Conservation (phyloP, 1,140 invertebrate genomes). For the Pseudomyrmex pallidus region DNA sequence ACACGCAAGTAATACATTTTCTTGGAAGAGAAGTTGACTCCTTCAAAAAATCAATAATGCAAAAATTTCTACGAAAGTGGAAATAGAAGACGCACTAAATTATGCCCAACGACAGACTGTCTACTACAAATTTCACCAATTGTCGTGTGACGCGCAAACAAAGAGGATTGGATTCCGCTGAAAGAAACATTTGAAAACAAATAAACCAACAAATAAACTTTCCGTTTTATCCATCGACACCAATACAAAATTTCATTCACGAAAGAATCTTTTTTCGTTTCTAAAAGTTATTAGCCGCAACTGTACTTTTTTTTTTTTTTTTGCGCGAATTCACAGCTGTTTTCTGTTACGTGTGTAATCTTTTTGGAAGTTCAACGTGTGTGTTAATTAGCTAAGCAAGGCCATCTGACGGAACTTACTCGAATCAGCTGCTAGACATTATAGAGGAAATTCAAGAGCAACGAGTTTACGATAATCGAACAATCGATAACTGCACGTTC, state of each 20-base stretch:
- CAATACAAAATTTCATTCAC: too few relatives aligned
- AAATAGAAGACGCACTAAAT: not conserved
- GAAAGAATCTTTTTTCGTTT: too few relatives aligned
- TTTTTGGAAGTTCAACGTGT: too few relatives aligned
- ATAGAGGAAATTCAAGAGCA: not conserved
- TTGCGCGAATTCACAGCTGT: too few relatives aligned
- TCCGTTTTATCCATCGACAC: too few relatives aligned
- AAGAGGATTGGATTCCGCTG: not conserved
- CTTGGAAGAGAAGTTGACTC: not conserved
- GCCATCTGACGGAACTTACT: constrained; percentile 5
- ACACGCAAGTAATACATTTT: constrained; percentile 4
- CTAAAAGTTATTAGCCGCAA: too few relatives aligned
- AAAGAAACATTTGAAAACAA: too few relatives aligned
- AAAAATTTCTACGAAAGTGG: not conserved
- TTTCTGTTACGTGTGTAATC: not conserved
- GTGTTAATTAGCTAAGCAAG: constrained; percentile 11
- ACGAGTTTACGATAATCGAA: constrained; percentile 34
- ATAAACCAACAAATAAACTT: too few relatives aligned
- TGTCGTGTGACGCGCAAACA: not conserved
- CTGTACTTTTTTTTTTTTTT: too few relatives aligned
- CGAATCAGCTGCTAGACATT: not conserved
- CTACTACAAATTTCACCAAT: not conserved
- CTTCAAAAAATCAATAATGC: not conserved
- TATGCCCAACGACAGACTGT: too few relatives aligned
- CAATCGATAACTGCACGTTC: constrained; percentile 16